Evolutionary conservation across 2,797 vertebrate species (phyloP).

Genomic region (Orestias chungarensis): DNA sequence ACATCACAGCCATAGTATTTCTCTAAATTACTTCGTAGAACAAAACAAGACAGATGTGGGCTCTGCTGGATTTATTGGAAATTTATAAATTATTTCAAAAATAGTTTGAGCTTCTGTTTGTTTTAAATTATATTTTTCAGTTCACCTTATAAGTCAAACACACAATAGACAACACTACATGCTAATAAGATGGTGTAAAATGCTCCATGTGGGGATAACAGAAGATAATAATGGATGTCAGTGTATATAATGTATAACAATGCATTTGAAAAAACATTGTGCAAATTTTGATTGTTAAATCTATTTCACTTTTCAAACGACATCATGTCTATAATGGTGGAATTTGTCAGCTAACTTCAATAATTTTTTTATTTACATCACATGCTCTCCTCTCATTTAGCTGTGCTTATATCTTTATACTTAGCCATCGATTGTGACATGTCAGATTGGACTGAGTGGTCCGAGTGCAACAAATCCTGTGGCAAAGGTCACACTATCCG

Average conservation of each 20-base stretch:
- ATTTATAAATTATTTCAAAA: not conserved
- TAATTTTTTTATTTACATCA: not conserved
- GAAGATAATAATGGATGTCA: not conserved
- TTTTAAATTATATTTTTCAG: not conserved
- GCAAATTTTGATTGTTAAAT: not conserved
- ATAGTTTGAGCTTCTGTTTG: not conserved
- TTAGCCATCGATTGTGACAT: slow-evolving; percentile 92
- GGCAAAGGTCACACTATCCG: slow-evolving; percentile 96
- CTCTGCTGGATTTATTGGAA: not conserved
- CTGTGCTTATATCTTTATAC: slow-evolving; percentile 15
- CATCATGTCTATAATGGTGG: not conserved
- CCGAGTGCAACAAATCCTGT: slow-evolving; percentile 98
- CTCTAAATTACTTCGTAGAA: not conserved
- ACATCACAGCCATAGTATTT: not conserved
- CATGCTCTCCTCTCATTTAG: not conserved
- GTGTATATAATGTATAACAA: not conserved
- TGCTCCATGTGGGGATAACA: not conserved
- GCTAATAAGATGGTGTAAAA: not conserved
- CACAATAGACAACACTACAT: not conserved
- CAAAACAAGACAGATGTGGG: not conserved
- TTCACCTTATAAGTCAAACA: not conserved
- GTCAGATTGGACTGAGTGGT: slow-evolving; percentile 96
- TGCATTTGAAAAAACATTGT: not conserved
- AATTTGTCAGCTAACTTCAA: not conserved
- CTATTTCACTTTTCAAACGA: not conserved